Conservation (phyloP, 2,888 invertebrate species). For the Drosophila formosana region DNA sequence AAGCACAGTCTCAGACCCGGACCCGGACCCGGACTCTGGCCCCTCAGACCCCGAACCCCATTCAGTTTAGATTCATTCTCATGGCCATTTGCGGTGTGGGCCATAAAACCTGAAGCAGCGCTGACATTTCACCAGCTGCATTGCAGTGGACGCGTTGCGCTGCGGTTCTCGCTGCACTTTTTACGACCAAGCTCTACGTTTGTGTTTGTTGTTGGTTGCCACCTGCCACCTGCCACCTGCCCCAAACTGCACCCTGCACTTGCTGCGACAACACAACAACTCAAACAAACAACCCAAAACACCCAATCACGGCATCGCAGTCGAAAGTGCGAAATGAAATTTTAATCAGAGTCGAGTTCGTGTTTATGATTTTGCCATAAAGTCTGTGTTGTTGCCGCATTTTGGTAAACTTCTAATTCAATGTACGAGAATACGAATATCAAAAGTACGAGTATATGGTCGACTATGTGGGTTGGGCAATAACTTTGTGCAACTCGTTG, state of each 20-base stretch:
- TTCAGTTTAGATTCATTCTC: conserved; percentile 70
- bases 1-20: conserved; percentile 3
- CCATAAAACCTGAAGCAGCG: conserved; percentile 66
- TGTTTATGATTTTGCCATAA: conserved; percentile 65
- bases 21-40: neutral
- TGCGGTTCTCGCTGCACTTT: conserved; percentile 56
- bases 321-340: conserved; percentile 73
- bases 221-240: neutral
- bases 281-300: neutral
- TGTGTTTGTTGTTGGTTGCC: conserved; percentile 19
- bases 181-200: conserved; percentile 58
- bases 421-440: neutral
- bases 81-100: conserved; percentile 49
- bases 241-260: neutral
- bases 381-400: conserved; percentile 28
- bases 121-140: conserved; percentile 74
- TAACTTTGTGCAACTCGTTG: neutral
- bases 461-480: conserved; percentile 9
- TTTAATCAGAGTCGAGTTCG: conserved; percentile 59
- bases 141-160: conserved; percentile 60
- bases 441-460: neutral
- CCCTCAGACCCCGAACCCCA: conserved; percentile 16
- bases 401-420: conserved; percentile 27
- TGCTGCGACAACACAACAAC: neutral
- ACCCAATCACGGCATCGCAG: conserved; percentile 64